A percentile compares a stretch with the other conserved stretches of the same genome.
These are phyloP conservation scores for Ovibos moschatus DNA, from an alignment of 2,113 vertebrate genomes.

Conservation along the genomic window DNA sequence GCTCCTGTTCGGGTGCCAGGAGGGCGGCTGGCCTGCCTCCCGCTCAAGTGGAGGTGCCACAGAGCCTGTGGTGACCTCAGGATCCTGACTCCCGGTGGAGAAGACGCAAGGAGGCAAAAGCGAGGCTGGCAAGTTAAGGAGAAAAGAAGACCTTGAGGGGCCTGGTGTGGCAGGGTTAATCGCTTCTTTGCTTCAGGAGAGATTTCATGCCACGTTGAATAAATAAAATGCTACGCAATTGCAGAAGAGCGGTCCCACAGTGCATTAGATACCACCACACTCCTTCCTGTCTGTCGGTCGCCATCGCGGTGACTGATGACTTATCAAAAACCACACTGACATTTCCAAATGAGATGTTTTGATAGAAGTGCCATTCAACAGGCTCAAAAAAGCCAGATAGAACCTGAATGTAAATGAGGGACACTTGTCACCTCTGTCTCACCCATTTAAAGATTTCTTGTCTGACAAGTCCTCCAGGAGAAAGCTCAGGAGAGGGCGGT, in stretches of 20 bases:
- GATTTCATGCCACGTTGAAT: constrained; percentile 62
- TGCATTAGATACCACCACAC: constrained; percentile 30
- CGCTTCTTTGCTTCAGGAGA: constrained; percentile 38
- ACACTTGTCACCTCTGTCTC: constrained; percentile 53
- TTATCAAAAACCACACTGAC: constrained; percentile 77
- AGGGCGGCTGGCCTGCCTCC: background rate
- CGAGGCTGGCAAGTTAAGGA: background rate
- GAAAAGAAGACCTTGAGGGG: background rate
- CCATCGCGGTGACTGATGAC: constrained; percentile 73
- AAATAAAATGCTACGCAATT: constrained; percentile 60
- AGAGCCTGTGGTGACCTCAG: background rate
- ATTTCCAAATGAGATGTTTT: constrained; percentile 78
- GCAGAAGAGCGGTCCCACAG: constrained; percentile 39
- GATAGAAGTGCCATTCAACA: constrained; percentile 78
- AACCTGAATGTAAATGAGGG: constrained; percentile 60
- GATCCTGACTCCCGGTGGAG: background rate
- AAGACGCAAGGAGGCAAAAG: background rate
- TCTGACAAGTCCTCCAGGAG: constrained; percentile 4
- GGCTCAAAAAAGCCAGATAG: background rate
- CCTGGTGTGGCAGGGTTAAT: background rate
- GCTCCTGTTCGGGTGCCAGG: fast-evolving
- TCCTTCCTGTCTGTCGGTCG: constrained; percentile 66
- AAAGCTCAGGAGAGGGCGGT: background rate
- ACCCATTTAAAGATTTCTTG: constrained; percentile 35
- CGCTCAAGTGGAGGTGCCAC: background rate